Conservation (phyloP, 2,113 vertebrate genomes). For the Columba livia region DNA sequence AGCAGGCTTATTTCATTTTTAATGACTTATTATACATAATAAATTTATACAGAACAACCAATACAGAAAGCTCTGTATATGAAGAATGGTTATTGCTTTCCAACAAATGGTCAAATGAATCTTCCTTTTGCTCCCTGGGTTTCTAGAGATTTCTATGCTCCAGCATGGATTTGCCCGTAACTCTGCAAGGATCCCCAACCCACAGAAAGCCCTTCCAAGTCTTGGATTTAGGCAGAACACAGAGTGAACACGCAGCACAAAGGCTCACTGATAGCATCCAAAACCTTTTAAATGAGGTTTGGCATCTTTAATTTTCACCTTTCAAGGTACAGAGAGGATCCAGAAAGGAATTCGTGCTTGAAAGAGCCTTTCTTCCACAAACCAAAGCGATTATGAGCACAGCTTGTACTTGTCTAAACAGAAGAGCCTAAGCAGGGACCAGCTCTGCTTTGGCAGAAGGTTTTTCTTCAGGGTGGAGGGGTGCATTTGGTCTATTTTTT, state of each 20-base stretch:
- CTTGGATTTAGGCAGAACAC: neutral
- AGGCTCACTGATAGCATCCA: neutral
- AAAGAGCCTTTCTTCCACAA: neutral
- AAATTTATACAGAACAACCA: neutral
- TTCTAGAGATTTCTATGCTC: too few species aligned
- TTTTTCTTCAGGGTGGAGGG: neutral
- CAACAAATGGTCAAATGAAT: neutral
- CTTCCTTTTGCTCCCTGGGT: neutral
- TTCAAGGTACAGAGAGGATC: neutral
- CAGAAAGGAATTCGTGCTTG: neutral
- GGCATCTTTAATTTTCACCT: neutral
- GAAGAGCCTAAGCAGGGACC: neutral
- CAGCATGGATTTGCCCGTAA: rapidly evolving
- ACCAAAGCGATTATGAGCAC: neutral
- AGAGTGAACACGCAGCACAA: neutral
- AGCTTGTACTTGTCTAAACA: neutral
- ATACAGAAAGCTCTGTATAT: neutral
- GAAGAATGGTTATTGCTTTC: neutral
- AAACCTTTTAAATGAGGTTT: neutral
- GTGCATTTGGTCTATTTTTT: neutral
- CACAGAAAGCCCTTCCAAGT: neutral
- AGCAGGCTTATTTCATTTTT: neutral
- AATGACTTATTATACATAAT: neutral
- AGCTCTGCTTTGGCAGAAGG: neutral
- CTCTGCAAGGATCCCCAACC: too few species aligned